phyloP scores from a whole-genome alignment of 2,888 invertebrate species.

The Blastobasis lacticolella region DNA sequence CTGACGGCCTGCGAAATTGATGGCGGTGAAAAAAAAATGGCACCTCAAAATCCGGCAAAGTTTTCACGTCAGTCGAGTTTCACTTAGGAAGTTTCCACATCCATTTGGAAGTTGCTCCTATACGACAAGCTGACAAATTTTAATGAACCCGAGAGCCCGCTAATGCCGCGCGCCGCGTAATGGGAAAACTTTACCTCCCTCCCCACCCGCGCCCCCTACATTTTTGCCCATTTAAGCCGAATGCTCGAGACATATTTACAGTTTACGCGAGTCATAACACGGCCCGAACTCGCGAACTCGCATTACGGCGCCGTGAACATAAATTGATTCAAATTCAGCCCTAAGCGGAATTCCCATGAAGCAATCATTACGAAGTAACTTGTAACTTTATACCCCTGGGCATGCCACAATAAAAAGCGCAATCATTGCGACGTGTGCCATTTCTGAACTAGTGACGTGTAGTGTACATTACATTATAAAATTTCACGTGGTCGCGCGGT shows the following conservation, averaged over 20 bases:
- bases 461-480: slow-evolving; percentile 63
- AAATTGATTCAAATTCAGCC: slow-evolving; percentile 25
- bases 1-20: slow-evolving; percentile 72
- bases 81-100: slow-evolving; percentile 73
- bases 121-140: slow-evolving; percentile 73
- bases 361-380: slow-evolving; percentile 12
- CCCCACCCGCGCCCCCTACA: slow-evolving; percentile 21
- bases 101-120: slow-evolving; percentile 67
- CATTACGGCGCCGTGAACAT: slow-evolving; percentile 23
- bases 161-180: slow-evolving; percentile 66
- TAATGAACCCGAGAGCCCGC: slow-evolving; percentile 71
- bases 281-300: slow-evolving; percentile 24
- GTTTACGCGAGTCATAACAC: slow-evolving; percentile 36
- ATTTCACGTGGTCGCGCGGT: slow-evolving; percentile 51
- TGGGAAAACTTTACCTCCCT: slow-evolving; percentile 58
- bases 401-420: slow-evolving; percentile 53
- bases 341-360: slow-evolving; percentile 4
- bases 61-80: slow-evolving; percentile 72
- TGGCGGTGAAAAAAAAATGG: slow-evolving; percentile 59
- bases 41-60: slow-evolving; percentile 56
- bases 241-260: slow-evolving; percentile 39
- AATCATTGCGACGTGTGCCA: slow-evolving; percentile 63
- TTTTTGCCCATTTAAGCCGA: slow-evolving; percentile 38
- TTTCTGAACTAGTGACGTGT: slow-evolving; percentile 37
- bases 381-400: slow-evolving; percentile 51